phyloP scores from a whole-genome alignment of 2,888 invertebrate species.

The Deroplatys truncata region DNA sequence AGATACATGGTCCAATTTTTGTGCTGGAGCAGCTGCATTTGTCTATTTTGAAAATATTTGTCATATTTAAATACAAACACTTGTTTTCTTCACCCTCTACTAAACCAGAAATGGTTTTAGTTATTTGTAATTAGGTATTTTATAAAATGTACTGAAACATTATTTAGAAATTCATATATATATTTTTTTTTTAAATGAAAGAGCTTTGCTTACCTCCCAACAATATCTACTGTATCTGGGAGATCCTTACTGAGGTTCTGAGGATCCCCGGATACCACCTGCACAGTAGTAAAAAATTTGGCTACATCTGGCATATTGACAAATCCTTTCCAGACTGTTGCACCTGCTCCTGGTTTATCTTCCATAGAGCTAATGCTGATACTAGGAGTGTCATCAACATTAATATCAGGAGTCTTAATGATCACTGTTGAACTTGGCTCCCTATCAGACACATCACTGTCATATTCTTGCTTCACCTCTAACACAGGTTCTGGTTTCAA shows the following conservation, averaged over 20 bases:
- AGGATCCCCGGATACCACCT: slow-evolving; percentile 69
- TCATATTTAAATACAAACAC: no score
- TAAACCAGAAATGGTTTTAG: no score
- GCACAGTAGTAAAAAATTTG: slow-evolving; percentile 77
- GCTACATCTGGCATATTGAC: slow-evolving; percentile 90
- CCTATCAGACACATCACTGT: slow-evolving; percentile 51
- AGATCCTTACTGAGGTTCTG: slow-evolving; percentile 67
- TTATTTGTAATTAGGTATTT: no score
- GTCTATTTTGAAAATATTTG: no score
- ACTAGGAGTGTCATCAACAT: slow-evolving; percentile 30
- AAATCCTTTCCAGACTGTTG: slow-evolving; percentile 73
- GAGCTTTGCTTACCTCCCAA: slow-evolving; percentile 53
- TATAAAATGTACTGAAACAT: no score
- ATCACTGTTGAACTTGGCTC: slow-evolving; percentile 77
- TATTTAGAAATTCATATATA: no score
- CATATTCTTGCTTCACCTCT: slow-evolving; percentile 24
- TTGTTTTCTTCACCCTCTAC: no score
- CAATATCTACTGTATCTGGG: slow-evolving; percentile 75
- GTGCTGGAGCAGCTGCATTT: no score
- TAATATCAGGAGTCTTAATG: slow-evolving; percentile 54
- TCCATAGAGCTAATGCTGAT: slow-evolving; percentile 38
- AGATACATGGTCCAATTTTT: no score
- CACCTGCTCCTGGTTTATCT: slow-evolving; percentile 37
- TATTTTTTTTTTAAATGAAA: background rate
- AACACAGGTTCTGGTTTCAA: slow-evolving; percentile 20